These are phyloP conservation scores for Adelphocoris suturalis DNA, from an alignment of 2,888 invertebrate genomes.

Conservation along the genomic window DNA sequence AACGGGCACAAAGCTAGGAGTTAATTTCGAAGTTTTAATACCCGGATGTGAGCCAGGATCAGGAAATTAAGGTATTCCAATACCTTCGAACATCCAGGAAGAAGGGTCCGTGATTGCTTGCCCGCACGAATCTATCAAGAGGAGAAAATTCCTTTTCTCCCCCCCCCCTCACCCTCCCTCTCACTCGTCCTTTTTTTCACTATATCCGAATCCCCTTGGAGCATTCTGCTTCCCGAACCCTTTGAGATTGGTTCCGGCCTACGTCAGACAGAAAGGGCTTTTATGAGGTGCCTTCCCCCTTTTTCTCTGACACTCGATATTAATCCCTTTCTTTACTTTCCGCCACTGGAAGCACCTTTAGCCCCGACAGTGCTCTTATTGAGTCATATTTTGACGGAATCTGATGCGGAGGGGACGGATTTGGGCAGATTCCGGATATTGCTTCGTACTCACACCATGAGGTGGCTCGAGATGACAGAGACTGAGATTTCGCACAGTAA, in stretches of 20 bases:
- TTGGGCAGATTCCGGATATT: not conserved
- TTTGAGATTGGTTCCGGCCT: conserved; percentile 42
- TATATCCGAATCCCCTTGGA: conserved; percentile 30
- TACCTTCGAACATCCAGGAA: conserved; percentile 38
- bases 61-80: conserved; percentile 42
- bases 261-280: conserved; percentile 39
- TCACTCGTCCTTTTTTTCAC: not conserved
- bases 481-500: too few species aligned
- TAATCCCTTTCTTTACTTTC: conserved; percentile 36
- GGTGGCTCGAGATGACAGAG: too few species aligned
- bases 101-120: conserved; percentile 31
- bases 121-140: conserved; percentile 12
- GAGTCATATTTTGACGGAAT: conserved; percentile 31
- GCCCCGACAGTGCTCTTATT: conserved; percentile 1
- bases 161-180: not conserved
- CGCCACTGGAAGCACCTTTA: conserved; percentile 5
- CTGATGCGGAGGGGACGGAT: not conserved
- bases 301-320: conserved; percentile 18
- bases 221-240: conserved; percentile 2
- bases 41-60: not conserved
- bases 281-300: conserved; percentile 21
- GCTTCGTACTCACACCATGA: too few species aligned
- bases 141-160: conserved; percentile 16
- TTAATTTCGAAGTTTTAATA: conserved; percentile 17
- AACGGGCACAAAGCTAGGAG: not conserved